Evolutionary conservation across 2,797 vertebrate species (phyloP).

Genomic region (Vireo griseus): DNA sequence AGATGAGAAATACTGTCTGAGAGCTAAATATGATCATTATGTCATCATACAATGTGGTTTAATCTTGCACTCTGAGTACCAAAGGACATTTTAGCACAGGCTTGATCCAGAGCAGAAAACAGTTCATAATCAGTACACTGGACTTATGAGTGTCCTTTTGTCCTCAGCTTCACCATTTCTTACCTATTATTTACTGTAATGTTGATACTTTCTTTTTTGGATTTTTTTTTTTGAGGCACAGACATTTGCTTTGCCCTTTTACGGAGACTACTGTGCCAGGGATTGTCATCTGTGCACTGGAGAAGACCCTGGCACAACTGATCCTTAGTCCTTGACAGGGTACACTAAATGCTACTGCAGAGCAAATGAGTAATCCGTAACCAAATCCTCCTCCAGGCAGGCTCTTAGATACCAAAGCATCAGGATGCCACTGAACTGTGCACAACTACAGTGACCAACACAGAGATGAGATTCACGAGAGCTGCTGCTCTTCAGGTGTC

Average conservation of each 20-base stretch:
- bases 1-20: neutral
- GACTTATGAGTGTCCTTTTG: neutral
- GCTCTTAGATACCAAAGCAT: neutral
- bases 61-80: neutral
- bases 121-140: neutral
- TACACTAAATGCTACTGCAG: neutral
- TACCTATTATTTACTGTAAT: neutral
- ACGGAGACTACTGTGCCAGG: neutral
- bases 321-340: neutral
- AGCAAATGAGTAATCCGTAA: neutral
- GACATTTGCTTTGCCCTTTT: neutral
- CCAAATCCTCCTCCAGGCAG: neutral
- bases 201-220: neutral
- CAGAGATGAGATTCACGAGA: neutral
- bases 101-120: neutral
- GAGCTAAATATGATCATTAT: neutral
- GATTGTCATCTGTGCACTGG: too few species aligned
- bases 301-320: neutral
- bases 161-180: neutral
- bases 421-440: neutral
- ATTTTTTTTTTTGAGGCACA: neutral
- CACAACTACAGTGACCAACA: neutral
- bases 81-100: neutral
- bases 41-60: neutral
- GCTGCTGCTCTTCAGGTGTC: accelerated